phyloP scores from a whole-genome alignment of 2,797 vertebrate species.

The Syncerus caffer region DNA sequence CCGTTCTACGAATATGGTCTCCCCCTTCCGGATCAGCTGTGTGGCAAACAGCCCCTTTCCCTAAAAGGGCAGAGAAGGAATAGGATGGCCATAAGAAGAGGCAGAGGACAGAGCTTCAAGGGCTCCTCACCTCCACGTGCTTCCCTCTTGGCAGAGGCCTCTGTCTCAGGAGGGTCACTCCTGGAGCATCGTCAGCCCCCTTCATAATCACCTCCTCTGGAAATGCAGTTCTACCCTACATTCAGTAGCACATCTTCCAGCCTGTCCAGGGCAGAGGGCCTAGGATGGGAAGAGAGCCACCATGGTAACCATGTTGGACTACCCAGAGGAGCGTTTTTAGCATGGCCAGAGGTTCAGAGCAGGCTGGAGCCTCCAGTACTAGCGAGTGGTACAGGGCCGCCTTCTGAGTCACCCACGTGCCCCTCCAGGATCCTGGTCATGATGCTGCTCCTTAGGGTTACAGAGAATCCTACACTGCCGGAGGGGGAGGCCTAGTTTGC shows the following conservation, averaged over 20 bases:
- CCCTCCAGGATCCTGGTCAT: background rate
- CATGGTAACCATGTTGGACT: background rate
- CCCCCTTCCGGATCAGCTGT: conserved; percentile 90
- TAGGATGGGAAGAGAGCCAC: background rate
- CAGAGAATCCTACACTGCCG: background rate
- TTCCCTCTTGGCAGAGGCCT: background rate
- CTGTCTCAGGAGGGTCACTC: background rate
- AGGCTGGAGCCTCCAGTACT: background rate
- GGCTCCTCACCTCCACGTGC: background rate
- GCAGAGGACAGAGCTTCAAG: background rate
- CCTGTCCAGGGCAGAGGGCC: background rate
- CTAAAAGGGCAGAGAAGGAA: conserved; percentile 78
- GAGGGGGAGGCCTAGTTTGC: background rate
- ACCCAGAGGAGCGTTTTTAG: background rate
- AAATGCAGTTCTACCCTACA: background rate
- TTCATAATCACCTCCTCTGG: background rate
- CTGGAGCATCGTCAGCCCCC: background rate
- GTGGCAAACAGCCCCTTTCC: conserved; percentile 96
- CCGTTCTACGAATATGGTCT: conserved; percentile 90
- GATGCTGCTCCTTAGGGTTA: background rate
- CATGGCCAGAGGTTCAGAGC: background rate
- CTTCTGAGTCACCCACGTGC: background rate
- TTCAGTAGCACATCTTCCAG: background rate
- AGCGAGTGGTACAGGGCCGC: background rate
- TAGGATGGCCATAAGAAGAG: background rate